Evolutionary conservation across 1,140 invertebrate genomes (phyloP), one percentile per base, ranked within the genome.

Genomic region (Eufriesea mexicana): DNA sequence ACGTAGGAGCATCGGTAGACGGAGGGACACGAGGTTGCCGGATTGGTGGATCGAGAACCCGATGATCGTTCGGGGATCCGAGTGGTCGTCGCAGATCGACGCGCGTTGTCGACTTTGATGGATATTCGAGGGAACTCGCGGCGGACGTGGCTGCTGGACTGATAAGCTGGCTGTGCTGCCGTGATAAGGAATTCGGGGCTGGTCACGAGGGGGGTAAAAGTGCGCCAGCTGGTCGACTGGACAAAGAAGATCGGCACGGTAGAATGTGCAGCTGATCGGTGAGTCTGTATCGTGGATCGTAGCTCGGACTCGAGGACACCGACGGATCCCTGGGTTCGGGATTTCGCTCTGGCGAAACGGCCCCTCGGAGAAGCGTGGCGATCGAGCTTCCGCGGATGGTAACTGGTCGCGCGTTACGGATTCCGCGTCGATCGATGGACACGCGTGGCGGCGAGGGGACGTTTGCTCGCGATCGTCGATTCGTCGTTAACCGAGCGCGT

Each of bases 221-320:
- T 49, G 79, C 61, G 59, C 16, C 10, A 45, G 59, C 42, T 45
- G 76, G 64, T 66, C 54, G 72, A 45, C 76, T 67, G 35, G 70
- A 66, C 59, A 76, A 57, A 82, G 79, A 67, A 62, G 54, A 82
- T 88, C 74, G 74, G 42, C 79, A 83, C 79, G 84, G 84, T 93
- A 92, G 91, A 92, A 93, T 93, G 92, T 91, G 74, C 89, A 93
- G 90, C 86, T 93, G 89, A 92, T 93, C 91, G 92, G 92, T 92
- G 83, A 91, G 83, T 89, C 28, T 16, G 57, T 42, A 20, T 18
- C 9, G 4, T 9, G 0, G 4, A 8, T 61, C 16, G 49, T 45
- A 8, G n/a, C n/a, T 28, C 25, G 55, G 35, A 35, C 35, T 35
- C 35, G 16, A 20, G 16, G 25, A n/a, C 18, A 35, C 28, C 57